These are phyloP conservation scores for Macaca mulatta DNA, from an alignment of 2,113 vertebrate species.

Conservation along the genomic window DNA sequence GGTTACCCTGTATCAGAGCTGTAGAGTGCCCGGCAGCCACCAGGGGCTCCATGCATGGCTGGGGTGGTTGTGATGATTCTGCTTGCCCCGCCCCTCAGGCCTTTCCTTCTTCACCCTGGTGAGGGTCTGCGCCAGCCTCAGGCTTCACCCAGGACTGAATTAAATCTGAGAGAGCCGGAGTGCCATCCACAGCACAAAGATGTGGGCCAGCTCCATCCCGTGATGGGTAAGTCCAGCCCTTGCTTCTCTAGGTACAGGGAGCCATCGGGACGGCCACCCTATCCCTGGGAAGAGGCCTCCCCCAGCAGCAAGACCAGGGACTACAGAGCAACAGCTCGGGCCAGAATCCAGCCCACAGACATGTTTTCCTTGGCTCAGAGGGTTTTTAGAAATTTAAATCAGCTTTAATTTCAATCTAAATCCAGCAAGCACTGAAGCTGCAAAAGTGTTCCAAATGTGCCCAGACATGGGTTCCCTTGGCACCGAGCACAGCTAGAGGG, in stretches of 20 bases:
- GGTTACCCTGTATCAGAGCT: not conserved
- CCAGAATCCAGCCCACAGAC: not conserved
- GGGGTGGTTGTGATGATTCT: fast-evolving
- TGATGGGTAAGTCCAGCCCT: not conserved
- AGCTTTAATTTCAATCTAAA: not conserved
- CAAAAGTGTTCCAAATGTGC: not conserved
- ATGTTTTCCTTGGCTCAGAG: not conserved
- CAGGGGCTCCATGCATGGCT: not conserved
- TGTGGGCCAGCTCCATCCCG: not conserved
- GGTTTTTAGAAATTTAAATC: not conserved
- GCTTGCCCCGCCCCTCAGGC: fast-evolving
- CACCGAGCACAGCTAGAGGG: not conserved
- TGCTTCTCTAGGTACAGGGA: not conserved
- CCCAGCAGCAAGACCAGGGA: fast-evolving
- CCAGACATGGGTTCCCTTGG: not conserved
- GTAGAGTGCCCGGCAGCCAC: not conserved
- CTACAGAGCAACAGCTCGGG: not conserved
- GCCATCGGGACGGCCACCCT: too few relatives aligned
- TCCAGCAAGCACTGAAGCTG: not conserved
- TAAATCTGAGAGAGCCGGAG: not conserved
- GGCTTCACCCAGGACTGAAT: not conserved
- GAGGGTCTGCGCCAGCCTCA: not conserved
- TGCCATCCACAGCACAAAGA: not conserved
- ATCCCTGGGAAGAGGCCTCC: not conserved
- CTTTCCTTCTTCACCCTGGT: not conserved